Base-by-base conservation (phyloP, 1,140 invertebrate species). In the Nephila pilipes region DNA sequence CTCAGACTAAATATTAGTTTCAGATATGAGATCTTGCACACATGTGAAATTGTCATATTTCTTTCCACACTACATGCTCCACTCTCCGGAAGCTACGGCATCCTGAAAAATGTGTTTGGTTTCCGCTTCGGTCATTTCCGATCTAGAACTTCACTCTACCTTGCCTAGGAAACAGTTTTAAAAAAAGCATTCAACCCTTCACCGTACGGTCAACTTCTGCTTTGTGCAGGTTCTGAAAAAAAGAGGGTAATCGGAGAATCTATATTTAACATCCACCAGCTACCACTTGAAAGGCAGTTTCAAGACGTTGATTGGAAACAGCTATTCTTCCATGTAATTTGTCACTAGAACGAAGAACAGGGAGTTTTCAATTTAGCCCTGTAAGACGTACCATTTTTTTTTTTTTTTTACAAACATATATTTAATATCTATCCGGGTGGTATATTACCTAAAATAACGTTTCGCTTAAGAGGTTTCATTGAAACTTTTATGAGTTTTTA, bases 41-140 rank as follows among this genome's bases (percentile, higher is more conserved):
- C 25, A 75, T 75, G 32, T 6, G 18, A 36, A 20, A 55, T 55
- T 22, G 38, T 83, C 22, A 22, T n/a, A 46, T 81, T 81, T 81
- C 80, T 54, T 8, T 83, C 80, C 2, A 54, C 80, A 83, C 80
- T n/a, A 1, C 25, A 36, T 29, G 14, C 25, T 36, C 22, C 38
- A 16, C 38, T 36, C 38, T 83, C 80, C 80, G 80, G 80, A 83
- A 83, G 25, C 54, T 55, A 83, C n/a, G n/a, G 80, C 38, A 54
- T 29, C 80, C 80, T 54, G 29, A 29, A 29, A 14, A 32, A 20
- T 60, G 22, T 60, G 69, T 75, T 75, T 75, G 69, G 25, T 83
- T 83, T 83, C 80, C 80, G 80, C 80, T 55, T 83, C 80, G 54
- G 80, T 83, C 80, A 83, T 83, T 83, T 83, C 80, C 80, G 38